Percentiles rank a stretch among this genome's conserved stretches.
Conservation (phyloP, 2,113 vertebrate species). For the Periophthalmodon schlosseri region DNA sequence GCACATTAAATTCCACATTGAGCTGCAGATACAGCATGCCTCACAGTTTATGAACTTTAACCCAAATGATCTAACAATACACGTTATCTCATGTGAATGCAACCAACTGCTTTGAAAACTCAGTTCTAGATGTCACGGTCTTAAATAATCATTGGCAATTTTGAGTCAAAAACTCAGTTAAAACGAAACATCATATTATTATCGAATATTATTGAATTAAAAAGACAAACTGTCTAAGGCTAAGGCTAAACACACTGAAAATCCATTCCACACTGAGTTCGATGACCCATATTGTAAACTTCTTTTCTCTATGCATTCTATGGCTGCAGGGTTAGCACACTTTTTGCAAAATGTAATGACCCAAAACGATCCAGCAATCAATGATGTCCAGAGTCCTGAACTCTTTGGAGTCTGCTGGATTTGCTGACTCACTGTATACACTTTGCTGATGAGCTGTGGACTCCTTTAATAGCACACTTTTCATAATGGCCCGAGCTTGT, state of each 20-base stretch:
- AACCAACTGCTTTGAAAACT: not conserved
- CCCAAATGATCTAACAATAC: too few species aligned
- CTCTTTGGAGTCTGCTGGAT: conserved; percentile 36
- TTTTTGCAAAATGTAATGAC: conserved; percentile 12
- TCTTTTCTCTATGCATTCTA: not conserved
- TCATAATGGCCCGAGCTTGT: conserved; percentile 41
- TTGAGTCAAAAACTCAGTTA: not conserved
- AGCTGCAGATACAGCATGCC: too few species aligned
- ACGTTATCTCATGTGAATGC: too few species aligned
- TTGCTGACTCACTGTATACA: conserved; percentile 44
- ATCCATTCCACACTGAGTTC: not conserved
- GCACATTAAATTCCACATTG: too few species aligned
- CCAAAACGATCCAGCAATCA: conserved; percentile 49
- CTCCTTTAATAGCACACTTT: conserved; percentile 25
- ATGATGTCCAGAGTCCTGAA: conserved; percentile 43
- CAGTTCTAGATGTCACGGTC: not conserved
- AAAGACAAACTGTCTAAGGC: not conserved
- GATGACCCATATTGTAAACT: not conserved
- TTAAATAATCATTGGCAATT: not conserved
- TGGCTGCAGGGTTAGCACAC: conserved; percentile 14
- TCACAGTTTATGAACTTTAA: too few species aligned
- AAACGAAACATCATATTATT: not conserved
- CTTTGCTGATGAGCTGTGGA: conserved; percentile 31
- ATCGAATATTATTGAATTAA: not conserved
- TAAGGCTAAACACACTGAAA: not conserved